A percentile compares a stretch with the other conserved stretches of the same genome.
Evolutionary conservation across 2,797 vertebrate genomes (phyloP).

Genomic region (Tachyglossus aculeatus): DNA sequence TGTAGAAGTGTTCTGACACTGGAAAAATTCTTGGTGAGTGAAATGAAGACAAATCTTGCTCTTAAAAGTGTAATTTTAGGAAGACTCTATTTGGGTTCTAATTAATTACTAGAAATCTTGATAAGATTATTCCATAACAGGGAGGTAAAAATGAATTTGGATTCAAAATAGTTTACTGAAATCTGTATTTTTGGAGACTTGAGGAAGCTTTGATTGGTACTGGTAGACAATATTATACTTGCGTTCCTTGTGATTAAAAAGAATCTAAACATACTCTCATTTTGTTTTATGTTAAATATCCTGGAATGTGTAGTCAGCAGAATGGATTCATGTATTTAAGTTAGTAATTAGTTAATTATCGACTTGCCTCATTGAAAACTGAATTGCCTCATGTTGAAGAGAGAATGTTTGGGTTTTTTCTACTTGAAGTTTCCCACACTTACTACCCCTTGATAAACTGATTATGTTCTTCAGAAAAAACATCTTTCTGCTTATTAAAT

Average conservation of each 20-base stretch:
- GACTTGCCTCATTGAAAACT: background rate
- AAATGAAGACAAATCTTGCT: background rate
- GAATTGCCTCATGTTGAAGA: background rate
- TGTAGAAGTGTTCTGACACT: background rate
- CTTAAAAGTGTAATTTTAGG: fast-evolving
- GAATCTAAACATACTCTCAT: no score
- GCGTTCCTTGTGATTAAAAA: background rate
- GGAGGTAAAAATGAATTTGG: background rate
- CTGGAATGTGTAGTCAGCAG: fast-evolving
- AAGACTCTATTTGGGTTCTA: background rate
- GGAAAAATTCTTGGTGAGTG: no score
- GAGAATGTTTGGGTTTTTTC: background rate
- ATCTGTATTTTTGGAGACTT: background rate
- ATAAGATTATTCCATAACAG: background rate
- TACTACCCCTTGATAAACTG: background rate
- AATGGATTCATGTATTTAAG: background rate
- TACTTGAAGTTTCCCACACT: background rate
- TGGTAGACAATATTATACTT: background rate
- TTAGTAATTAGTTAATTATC: background rate
- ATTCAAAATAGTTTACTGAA: background rate
- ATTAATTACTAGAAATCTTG: fast-evolving
- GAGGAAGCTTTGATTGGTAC: no score
- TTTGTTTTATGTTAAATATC: fast-evolving
- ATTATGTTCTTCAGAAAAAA: background rate
- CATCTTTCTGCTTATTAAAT: background rate